Evolutionary conservation across 2,888 invertebrate species (phyloP).

Genomic region (Megamerina dolium): DNA sequence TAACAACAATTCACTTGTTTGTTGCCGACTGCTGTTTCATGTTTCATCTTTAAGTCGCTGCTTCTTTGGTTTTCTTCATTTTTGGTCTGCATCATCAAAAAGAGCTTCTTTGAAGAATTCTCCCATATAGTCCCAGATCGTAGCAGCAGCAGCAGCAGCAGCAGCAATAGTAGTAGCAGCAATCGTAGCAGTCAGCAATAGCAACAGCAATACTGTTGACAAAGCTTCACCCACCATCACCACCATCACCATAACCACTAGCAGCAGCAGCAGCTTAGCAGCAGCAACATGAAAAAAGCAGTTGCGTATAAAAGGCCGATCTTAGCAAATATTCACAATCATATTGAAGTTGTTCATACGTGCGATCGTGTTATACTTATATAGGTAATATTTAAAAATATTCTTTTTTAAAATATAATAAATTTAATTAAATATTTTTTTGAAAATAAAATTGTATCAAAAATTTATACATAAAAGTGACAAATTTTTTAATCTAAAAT

Average conservation of each 20-base stretch:
- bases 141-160: neutral
- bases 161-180: too few relatives aligned
- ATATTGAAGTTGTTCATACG: constrained; percentile 9
- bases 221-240: neutral
- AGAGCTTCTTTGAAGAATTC: neutral
- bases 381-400: neutral
- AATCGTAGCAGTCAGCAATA: too few relatives aligned
- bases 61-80: neutral
- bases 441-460: too few relatives aligned
- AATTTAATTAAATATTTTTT: neutral
- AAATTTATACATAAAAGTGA: too few relatives aligned
- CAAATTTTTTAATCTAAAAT: too few relatives aligned
- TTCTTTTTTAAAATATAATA: neutral
- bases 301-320: constrained; percentile 24
- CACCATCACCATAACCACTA: too few relatives aligned
- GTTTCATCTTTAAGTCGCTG: neutral
- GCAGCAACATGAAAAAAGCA: constrained; percentile 5
- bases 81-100: neutral
- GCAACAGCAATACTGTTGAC: too few relatives aligned
- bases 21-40: neutral
- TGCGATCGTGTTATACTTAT: constrained; percentile 10
- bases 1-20: too few relatives aligned
- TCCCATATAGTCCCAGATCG: neutral
- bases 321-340: constrained; percentile 16
- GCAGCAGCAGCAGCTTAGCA: constrained; percentile 4